Percentiles rank a stretch among this genome's conserved stretches.
phyloP scores from a whole-genome alignment of 37 sponge, comb jelly and placozoan species.

The Bolinopsis microptera region DNA sequence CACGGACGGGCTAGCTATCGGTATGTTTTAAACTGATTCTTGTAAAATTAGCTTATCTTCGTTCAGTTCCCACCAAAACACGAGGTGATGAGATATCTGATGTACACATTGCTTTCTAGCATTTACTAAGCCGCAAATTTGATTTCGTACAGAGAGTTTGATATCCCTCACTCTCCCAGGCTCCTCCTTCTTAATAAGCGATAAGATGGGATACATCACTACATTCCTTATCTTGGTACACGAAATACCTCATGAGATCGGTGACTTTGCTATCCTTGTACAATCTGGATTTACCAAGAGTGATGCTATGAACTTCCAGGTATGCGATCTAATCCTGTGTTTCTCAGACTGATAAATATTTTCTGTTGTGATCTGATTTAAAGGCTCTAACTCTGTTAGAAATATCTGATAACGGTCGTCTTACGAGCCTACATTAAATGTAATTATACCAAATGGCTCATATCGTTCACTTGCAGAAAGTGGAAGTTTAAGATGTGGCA shows the following conservation, averaged over 20 bases:
- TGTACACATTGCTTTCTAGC: too few relatives aligned
- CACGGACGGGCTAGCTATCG: slow-evolving; percentile 95
- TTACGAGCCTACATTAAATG: too few relatives aligned
- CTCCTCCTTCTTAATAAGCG: slow-evolving; percentile 27
- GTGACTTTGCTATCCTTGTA: slow-evolving; percentile 97
- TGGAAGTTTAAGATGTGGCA: too few relatives aligned
- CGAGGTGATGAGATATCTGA: too few relatives aligned
- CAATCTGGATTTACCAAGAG: slow-evolving; percentile 89
- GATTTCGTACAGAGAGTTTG: background rate
- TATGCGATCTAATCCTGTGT: background rate
- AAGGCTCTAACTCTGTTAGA: too few relatives aligned
- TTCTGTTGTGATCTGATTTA: too few relatives aligned
- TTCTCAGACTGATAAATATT: too few relatives aligned
- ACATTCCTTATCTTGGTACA: slow-evolving; percentile 91
- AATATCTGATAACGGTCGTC: too few relatives aligned
- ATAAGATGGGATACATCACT: slow-evolving; percentile 82
- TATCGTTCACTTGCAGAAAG: too few relatives aligned
- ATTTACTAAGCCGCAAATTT: too few relatives aligned
- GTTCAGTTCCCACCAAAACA: too few relatives aligned
- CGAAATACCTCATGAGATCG: slow-evolving; percentile 96
- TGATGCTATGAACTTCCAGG: slow-evolving; percentile 82
- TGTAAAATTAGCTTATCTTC: background rate
- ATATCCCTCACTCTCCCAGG: background rate
- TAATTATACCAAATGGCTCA: too few relatives aligned
- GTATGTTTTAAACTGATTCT: slow-evolving; percentile 64